phyloP scores from a whole-genome alignment of 2,113 vertebrate genomes.

The Aphelocoma coerulescens region DNA sequence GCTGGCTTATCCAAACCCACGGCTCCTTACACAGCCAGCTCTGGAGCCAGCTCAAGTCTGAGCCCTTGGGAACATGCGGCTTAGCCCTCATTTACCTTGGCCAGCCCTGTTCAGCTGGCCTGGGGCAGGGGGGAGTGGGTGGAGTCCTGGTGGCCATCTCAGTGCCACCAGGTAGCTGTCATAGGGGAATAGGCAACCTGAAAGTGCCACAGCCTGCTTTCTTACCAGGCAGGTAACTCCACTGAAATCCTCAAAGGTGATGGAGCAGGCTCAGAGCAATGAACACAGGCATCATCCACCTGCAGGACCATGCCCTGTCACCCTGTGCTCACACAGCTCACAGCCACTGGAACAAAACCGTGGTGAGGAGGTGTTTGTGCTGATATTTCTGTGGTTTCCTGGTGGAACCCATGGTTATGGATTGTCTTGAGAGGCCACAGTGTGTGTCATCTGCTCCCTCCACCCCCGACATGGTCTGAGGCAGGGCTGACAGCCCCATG shows the following conservation, averaged over 20 bases:
- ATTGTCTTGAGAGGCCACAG: neutral
- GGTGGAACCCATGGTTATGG: neutral
- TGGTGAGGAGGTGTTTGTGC: neutral
- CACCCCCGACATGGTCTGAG: neutral
- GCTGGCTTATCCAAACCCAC: slow-evolving; percentile 68
- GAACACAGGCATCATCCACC: neutral
- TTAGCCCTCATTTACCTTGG: neutral
- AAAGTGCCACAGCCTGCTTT: neutral
- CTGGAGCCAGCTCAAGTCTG: slow-evolving; percentile 33
- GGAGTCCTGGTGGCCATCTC: neutral
- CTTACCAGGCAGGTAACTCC: neutral
- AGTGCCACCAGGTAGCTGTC: neutral
- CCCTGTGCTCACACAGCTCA: accelerated
- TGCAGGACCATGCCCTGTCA: neutral
- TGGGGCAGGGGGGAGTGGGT: neutral
- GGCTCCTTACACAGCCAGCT: slow-evolving; percentile 33
- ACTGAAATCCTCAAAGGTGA: neutral
- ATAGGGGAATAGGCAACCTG: neutral
- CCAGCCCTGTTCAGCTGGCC: neutral
- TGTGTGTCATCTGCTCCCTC: neutral
- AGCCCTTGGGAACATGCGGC: neutral
- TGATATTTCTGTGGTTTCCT: neutral
- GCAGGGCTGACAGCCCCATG: neutral
- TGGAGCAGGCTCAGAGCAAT: neutral
- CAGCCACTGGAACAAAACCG: neutral